Evolutionary conservation across 2,797 vertebrate genomes (phyloP).

Genomic region (Acanthopagrus latus): DNA sequence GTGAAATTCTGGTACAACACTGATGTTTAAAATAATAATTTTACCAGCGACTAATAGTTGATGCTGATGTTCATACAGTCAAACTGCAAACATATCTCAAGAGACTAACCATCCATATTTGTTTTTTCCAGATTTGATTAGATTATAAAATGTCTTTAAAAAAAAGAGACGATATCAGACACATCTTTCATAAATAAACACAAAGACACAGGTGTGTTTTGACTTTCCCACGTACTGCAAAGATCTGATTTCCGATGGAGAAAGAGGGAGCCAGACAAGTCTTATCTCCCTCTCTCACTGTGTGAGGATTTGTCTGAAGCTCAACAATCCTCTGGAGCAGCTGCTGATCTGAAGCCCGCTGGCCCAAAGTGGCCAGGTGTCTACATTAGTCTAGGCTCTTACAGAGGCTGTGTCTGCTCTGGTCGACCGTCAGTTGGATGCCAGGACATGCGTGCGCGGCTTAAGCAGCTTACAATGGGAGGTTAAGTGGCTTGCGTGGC

Average conservation of each 20-base stretch:
- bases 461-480: conserved; percentile 34
- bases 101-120: no score
- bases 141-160: not conserved
- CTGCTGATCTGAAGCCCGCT: conserved; percentile 32
- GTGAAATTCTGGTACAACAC: no score
- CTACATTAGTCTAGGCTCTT: conserved; percentile 41
- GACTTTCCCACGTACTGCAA: no score
- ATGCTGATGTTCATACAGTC: no score
- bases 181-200: not conserved
- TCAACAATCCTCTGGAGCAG: conserved; percentile 37
- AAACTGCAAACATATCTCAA: no score
- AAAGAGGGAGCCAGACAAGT: conserved; percentile 2
- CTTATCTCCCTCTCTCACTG: conserved; percentile 9
- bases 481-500: not conserved
- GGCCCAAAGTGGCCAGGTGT: conserved; percentile 41
- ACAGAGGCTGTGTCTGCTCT: not conserved
- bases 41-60: no score
- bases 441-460: conserved; percentile 8
- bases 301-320: conserved; percentile 43
- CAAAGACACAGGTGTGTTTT: not conserved
- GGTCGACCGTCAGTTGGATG: conserved; percentile 29
- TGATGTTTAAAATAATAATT: no score
- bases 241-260: not conserved
- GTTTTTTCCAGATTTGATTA: not conserved
- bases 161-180: not conserved